Base-by-base conservation (phyloP, 2,113 vertebrate species). In the Rissa tridactyla region DNA sequence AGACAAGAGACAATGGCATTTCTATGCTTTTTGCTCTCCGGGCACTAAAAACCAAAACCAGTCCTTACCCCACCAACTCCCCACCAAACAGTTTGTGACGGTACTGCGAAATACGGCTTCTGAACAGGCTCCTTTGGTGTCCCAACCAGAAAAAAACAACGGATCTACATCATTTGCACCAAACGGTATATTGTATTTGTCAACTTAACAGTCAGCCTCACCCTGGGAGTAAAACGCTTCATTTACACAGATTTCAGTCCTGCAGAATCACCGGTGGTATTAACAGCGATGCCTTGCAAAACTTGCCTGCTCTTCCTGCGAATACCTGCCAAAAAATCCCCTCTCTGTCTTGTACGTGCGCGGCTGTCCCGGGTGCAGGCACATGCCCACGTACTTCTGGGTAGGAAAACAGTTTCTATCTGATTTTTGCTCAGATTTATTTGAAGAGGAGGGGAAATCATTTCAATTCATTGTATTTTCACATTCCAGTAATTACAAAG, bases 401-500 rank as follows among this genome's bases (percentile, higher is more conserved):
- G 42, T 5, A 60, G 47, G 34, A 68, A 58, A 81, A 44, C 23
- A 9, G 42, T 30, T 91, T 68, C 89, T 47, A 83, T 95, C 91
- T 60, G 89, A 82, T 91, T 91, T 79, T 83, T 27, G 30, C 94
- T 90, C 92, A 72, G 94, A 94, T 93, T 87, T 82, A 96, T 91
- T 60, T 91, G 94, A 95, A 93, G 85, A 93, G 92, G 87, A 92
- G 90, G 94, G 91, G 75, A 91, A 97, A 96, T 97, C 38, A 97
- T 97, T 97, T 91, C 96, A 82, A 64, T 76, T 95, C 90, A 89
- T 96, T 93, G 69, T 97, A 97, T 96, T 97, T 98, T 95, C 95
- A 96, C 96, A 97, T 97, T 97, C 96, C 96, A 93, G 98, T 98
- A 98, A 98, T 98, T 98, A 98, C 97, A 98, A 98, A 98, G 95